These are phyloP conservation scores for Pipistrellus kuhlii DNA, from an alignment of 2,797 vertebrate species.

Conservation along the genomic window DNA sequence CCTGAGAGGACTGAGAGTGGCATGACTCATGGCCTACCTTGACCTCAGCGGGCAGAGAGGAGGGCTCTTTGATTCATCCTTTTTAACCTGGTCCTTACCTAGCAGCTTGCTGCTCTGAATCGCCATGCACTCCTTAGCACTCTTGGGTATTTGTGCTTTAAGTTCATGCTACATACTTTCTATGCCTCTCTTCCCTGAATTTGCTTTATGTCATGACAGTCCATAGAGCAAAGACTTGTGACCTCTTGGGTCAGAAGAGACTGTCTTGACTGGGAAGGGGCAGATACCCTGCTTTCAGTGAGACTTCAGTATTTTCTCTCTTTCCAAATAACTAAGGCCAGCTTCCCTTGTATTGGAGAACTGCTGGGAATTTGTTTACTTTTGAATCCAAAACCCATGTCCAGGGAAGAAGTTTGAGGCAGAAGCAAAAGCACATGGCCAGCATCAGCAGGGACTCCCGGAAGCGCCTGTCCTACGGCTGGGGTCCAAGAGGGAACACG, in stretches of 20 bases:
- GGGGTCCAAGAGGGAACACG: slow-evolving; percentile 81
- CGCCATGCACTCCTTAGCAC: too few species aligned
- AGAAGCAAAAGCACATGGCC: slow-evolving; percentile 78
- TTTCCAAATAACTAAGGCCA: not conserved
- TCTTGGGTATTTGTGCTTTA: not conserved
- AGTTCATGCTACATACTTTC: not conserved
- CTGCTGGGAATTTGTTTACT: slow-evolving; percentile 60
- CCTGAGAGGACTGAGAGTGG: not conserved
- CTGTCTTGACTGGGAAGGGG: not conserved
- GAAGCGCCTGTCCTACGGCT: slow-evolving; percentile 47
- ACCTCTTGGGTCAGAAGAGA: not conserved
- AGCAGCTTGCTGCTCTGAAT: not conserved
- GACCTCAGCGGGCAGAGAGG: not conserved
- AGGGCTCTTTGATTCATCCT: not conserved
- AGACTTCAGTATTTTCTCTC: slow-evolving; percentile 27
- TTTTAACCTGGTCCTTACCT: not conserved
- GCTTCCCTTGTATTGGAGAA: not conserved
- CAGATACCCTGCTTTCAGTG: not conserved
- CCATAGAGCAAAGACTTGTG: not conserved
- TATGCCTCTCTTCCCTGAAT: not conserved
- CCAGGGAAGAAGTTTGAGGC: slow-evolving; percentile 62
- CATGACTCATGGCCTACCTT: not conserved
- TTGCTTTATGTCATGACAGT: not conserved
- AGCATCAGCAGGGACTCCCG: slow-evolving; percentile 73
- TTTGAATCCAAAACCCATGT: slow-evolving; percentile 25